Conservation (phyloP, 2,797 vertebrate species). For the Pangasius larnaudii region DNA sequence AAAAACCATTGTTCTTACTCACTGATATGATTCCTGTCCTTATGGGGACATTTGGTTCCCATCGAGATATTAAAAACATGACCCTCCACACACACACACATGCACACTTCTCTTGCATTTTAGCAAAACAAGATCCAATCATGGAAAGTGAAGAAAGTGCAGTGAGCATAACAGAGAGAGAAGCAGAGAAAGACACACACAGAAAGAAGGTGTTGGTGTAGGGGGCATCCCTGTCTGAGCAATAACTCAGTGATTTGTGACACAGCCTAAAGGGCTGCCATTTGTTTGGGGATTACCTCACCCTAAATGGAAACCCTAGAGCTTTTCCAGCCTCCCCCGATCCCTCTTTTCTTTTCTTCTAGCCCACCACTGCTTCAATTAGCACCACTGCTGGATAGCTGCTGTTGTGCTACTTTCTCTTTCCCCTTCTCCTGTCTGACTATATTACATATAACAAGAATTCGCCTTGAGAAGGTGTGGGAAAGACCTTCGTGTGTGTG, state of each 20-base stretch:
- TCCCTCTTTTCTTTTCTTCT: background rate
- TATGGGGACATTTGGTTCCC: background rate
- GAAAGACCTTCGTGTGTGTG: background rate
- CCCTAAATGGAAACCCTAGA: conserved; percentile 57
- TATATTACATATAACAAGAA: background rate
- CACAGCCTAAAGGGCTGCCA: conserved; percentile 59
- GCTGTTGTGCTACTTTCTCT: background rate
- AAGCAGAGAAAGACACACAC: background rate
- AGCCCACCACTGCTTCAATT: conserved; percentile 34
- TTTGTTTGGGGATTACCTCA: conserved; percentile 69
- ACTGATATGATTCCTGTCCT: background rate
- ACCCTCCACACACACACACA: background rate
- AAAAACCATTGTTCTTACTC: background rate
- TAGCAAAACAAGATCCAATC: background rate
- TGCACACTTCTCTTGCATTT: background rate
- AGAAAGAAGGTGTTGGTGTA: conserved; percentile 33
- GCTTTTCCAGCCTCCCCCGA: conserved; percentile 47
- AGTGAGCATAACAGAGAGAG: background rate
- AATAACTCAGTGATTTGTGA: conserved; percentile 57
- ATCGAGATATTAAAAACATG: background rate
- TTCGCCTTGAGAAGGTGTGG: background rate
- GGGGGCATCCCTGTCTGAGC: conserved; percentile 53
- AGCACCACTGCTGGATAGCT: conserved; percentile 41
- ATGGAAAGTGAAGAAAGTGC: background rate
- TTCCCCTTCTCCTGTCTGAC: background rate